Evolutionary conservation across 2,888 invertebrate species (phyloP).

Genomic region (Drosophila prostipennis): DNA sequence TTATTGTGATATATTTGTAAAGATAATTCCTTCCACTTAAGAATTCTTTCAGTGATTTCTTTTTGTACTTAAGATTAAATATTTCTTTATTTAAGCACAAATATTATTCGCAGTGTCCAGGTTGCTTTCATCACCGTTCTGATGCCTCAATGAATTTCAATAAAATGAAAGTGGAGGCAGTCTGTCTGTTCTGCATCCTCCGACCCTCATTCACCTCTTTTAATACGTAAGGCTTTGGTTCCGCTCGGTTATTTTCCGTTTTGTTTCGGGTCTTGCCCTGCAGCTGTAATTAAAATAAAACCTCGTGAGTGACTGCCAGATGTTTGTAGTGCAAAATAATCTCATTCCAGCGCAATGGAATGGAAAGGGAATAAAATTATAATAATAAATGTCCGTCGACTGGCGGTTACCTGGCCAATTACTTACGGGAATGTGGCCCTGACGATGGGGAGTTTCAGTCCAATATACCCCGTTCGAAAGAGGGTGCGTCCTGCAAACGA

Average conservation of each 20-base stretch:
- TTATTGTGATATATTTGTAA: too few relatives aligned
- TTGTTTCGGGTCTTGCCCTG: conserved; percentile 37
- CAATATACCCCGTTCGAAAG: conserved; percentile 3
- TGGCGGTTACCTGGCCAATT: conserved; percentile 7
- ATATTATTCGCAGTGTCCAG: conserved; percentile 6
- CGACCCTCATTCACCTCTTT: conserved; percentile 11
- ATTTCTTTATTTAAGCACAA: too few relatives aligned
- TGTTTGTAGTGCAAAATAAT: conserved; percentile 36
- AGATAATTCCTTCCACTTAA: too few relatives aligned
- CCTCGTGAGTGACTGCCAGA: conserved; percentile 30
- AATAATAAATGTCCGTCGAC: conserved; percentile 18
- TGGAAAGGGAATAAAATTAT: conserved; percentile 3
- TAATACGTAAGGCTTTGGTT: conserved; percentile 7
- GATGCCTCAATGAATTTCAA: conserved; percentile 43
- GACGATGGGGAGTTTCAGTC: neutral
- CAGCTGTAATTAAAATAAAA: conserved; percentile 67
- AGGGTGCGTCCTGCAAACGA: conserved; percentile 3
- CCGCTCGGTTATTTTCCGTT: conserved; percentile 19
- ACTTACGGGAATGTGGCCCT: neutral
- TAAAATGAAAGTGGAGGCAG: conserved; percentile 43
- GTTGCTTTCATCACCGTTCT: conserved; percentile 7
- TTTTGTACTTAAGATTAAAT: too few relatives aligned
- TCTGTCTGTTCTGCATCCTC: conserved; percentile 28
- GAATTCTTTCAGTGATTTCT: too few relatives aligned
- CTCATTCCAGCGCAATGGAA: conserved; percentile 22